Evolutionary conservation across 2,888 invertebrate species (phyloP), one percentile per base, ranked within the genome.

Genomic region (Temnothorax ravouxi): DNA sequence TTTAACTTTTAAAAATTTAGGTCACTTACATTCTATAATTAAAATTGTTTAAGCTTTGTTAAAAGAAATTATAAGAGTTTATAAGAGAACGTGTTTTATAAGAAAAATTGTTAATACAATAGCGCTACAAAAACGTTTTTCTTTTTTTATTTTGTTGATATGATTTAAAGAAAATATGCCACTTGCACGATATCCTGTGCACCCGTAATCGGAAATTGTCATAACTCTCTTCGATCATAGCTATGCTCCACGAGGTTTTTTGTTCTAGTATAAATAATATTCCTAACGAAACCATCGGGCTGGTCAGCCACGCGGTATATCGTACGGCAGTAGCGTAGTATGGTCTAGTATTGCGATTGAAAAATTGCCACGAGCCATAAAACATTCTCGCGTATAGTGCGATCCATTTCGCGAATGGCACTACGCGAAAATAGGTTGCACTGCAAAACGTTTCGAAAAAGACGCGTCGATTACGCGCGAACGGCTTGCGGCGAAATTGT

Each of bases 301-400:
- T 69, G 56, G 59, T 59, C 47, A 54, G 38, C 18, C 18, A 21
- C 59, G 29, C 34, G 52, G 25, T 72, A 62, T 52, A 83, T 85
- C 71, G 44, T 69, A 74, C n/a, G 11, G 56, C n/a, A 71, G 84
- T 66, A 25, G 62, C 47, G 41, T 47, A 44, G 41, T 47, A 66
- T 69, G 83, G 75, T 83, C 79, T 84, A 77, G 79, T 89, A 89
- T 89, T 56, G 81, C 83, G 83, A 89, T 89, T 86, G 88, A 88
- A 88, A 89, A 88, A 88, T 89, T 88, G 81, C 88, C 84, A 84
- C 66, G 75, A 84, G 86, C 88, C 82, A 80, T 89, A 84, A 88
- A 88, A 89, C 86, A 86, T 88, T 86, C 80, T 62, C 84, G 59
- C 25, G 54, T 64, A 72, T 89, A 84, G 79, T 34, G 38, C 83